Base-by-base conservation (phyloP, 1,140 invertebrate species). In the Metopolophium dirhodum region DNA sequence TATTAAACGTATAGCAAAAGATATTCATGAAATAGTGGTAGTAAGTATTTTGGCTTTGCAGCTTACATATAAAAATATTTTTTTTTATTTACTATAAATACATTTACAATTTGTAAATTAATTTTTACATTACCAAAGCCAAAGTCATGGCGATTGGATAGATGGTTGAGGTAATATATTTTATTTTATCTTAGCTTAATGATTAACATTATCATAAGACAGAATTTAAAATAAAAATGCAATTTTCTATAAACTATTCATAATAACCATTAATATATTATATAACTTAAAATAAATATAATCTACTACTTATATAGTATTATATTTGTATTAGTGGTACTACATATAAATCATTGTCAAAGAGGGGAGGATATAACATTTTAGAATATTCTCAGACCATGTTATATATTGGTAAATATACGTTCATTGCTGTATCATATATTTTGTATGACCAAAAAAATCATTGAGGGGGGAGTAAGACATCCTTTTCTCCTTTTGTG, bases 1-100 rank as follows among this genome's bases (percentile, higher is more conserved):
- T 23, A 83, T 93, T 41, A 93, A 93, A 85, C 91, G 91, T 26
- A 57, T 86, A 77, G 77, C 82, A 30, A 93, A 85, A 85, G 91
- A 93, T 86, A 93, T 93, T 37, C 49, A 93, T 45, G 49, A 93
- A 57, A 93, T 93, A 37, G 91, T 93, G 18, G 51, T 37, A 26
- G 91, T 93, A 57, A 86, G 91, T 93, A 57, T 23, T 47, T 47
- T 47, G 9, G 14, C 7, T 41, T 41, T 41, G 35, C 26, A 89
- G 41, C 20, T 54, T 90, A 4, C 35, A 26, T 90, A 57, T 57
- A 57, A 1, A 51, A 51, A 51, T 51, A 51, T 1, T 18, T 18
- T 18, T 51, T 51, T 51, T 51, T 18, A 51, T 18, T 51, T 51
- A 51, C 2, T 51, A 51, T 51, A 51, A 51, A 51, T 51, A 51